These are phyloP conservation scores for Rhorus exstirpatorius DNA, from an alignment of 2,888 invertebrate genomes.

Conservation along the genomic window DNA sequence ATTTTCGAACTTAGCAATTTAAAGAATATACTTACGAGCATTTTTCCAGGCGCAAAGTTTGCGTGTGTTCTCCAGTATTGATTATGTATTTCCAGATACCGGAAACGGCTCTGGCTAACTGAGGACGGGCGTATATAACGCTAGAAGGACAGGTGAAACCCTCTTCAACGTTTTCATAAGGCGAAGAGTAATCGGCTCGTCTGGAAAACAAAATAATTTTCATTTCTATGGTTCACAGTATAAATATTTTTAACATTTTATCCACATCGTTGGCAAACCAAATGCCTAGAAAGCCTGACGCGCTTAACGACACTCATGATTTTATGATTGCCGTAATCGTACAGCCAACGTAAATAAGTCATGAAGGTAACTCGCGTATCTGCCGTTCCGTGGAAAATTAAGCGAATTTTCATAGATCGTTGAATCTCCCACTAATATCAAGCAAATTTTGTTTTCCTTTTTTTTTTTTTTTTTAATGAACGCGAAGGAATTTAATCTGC, in stretches of 20 bases:
- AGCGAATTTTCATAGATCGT: conserved; percentile 55
- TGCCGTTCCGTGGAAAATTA: conserved; percentile 50
- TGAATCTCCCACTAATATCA: conserved; percentile 27
- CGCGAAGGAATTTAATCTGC: conserved; percentile 28
- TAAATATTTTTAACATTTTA: conserved; percentile 42
- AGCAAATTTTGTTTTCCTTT: neutral
- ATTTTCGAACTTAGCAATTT: neutral
- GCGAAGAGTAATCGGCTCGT: conserved; percentile 88
- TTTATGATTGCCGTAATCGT: conserved; percentile 11
- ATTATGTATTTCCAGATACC: conserved; percentile 95
- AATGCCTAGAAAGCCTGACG: conserved; percentile 72
- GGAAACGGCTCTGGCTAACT: conserved; percentile 92
- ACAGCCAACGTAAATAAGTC: conserved; percentile 22
- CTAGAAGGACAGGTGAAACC: conserved; percentile 93
- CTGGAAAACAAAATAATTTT: conserved; percentile 82
- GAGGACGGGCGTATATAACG: conserved; percentile 93
- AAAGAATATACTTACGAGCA: conserved; percentile 89
- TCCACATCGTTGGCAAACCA: conserved; percentile 39
- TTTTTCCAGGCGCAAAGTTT: conserved; percentile 93
- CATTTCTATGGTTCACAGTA: neutral
- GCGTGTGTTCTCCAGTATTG: conserved; percentile 94
- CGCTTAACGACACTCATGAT: conserved; percentile 58
- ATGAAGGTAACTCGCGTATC: conserved; percentile 42
- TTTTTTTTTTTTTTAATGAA: neutral
- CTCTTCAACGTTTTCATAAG: conserved; percentile 88